Percentiles rank a stretch among this genome's conserved stretches.
These are phyloP conservation scores for Phylloscopus trochiloides DNA, from an alignment of 2,113 vertebrate species.

Conservation along the genomic window DNA sequence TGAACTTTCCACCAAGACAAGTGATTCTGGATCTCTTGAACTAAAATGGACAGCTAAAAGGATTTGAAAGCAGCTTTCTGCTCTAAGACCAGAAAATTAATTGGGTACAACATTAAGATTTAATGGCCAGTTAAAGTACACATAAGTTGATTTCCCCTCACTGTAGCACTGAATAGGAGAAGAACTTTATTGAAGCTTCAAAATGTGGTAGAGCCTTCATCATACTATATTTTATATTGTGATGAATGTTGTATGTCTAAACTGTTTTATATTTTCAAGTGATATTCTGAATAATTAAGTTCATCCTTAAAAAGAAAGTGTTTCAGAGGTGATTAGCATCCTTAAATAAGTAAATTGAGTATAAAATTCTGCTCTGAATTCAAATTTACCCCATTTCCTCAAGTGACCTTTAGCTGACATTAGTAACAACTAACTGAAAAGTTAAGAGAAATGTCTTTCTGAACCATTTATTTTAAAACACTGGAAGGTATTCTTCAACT, in stretches of 20 bases:
- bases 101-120: not conserved
- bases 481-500: not conserved
- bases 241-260: not conserved
- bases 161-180: not conserved
- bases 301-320: not conserved
- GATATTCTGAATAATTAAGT: not conserved
- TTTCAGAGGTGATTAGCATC: not conserved
- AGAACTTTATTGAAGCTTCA: not conserved
- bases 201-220: not conserved
- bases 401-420: not conserved
- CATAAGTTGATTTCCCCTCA: not conserved
- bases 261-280: not conserved
- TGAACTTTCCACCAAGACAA: not conserved
- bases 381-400: not conserved
- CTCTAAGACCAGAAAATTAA: not conserved
- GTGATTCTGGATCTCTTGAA: not conserved
- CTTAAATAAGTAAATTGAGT: not conserved
- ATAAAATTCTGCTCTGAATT: not conserved
- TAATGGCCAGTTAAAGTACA: not conserved
- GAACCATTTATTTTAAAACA: not conserved
- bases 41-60: not conserved
- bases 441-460: not conserved
- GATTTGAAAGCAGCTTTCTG: not conserved
- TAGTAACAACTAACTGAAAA: not conserved
- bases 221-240: not conserved